Base-by-base conservation (phyloP, 2,797 vertebrate species). In the Arvicola amphibius region DNA sequence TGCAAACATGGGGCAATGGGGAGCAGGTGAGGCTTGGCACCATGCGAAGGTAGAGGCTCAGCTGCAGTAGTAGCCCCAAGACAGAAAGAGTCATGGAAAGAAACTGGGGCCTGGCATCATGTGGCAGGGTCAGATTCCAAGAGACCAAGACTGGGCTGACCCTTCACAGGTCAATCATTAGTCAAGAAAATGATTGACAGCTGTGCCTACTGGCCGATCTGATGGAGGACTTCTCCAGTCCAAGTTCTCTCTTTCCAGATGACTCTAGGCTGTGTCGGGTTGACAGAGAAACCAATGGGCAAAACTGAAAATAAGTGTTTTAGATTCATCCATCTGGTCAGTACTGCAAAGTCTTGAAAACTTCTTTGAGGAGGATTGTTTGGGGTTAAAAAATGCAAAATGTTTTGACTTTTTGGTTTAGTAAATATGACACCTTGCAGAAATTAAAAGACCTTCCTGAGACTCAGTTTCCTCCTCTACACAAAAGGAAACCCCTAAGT, bases 241-340 rank as follows among this genome's bases (percentile, higher is more conserved):
- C 43, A 43, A 32, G 40, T 43, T 63, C 16, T 27, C 13, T 83
- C 80, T 63, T 46, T 27, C 37, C 59, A 63, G 9, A 63, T 63
- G 59, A 63, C 27, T 19, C 40, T 63, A 63, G 37, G 37, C 19
- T 83, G 59, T 19, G 8, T 83, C 27, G 12, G 9, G 27, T 43
- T 63, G 37, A 84, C 80, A 84, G 29, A 46, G 46, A 84, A 84
- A 43, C 27, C 80, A 48, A 8, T 67, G 32, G 40, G 19, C 34
- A 91, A 93, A 91, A 61, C 21, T 59, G 51, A 92, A 96, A 78
- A 67, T 76, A 61, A 96, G 74, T 21, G 46, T 80, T 88, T 90
- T 74, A 19, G 6, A 76, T 93, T 51, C 29, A 12, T 92, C 46
- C 56, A 27, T 87, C 73, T 93, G 88, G 91, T 51, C 77, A 81